Evolutionary conservation across 2,797 vertebrate genomes (phyloP), one percentile per base, ranked within the genome.

Genomic region (Spondyliosoma cantharus): DNA sequence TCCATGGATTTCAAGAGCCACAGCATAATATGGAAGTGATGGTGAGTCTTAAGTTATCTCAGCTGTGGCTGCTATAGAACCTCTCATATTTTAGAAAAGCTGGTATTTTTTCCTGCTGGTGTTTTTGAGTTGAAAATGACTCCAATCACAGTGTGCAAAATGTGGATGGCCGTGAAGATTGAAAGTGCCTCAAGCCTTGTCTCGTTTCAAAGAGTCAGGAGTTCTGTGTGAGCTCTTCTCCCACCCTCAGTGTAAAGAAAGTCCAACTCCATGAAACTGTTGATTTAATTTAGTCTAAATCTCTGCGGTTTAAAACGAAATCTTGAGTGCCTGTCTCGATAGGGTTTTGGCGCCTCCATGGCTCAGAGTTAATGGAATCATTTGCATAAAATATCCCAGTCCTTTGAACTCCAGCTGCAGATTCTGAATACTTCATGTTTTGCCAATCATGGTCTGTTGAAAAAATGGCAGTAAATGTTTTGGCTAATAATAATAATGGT

Each of bases 1-100:
- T 99, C 54, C 96, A 99, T 80, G 98, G 98, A 68, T 99, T 99
- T 93, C 93, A 95, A 86, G 96, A 98, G 82, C 97, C 98, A 62
- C 96, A 97, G 27, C 96, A 96, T 89, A 98, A 95, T 83, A 89
- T 94, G 93, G 97, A 99, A 81, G 96, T 97, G 71, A 98, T 99
- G 97, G 98, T 99, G 94, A 97, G 97, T 94, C 37, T 64, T n/a
- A 53, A 32, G 45, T 74, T 49, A 71, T 79, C 71, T 80, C 22
- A 24, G 27, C 22, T 70, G 19, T 25, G 58, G 62, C 13, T 78
- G 46, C 61, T 37, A 50, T 46, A 68, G 46, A 66, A 59, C 22
- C n/a, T 8, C 7, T 54, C n/a, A 29, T 67, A 61, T 63, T 84
- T 85, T 68, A 29, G 19, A 71, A 59, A 62, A 81, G 56, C 50